A percentile compares a stretch with the other conserved stretches of the same genome.
Conservation (phyloP, 1,140 invertebrate species). For the Rhizoglyphus robini region DNA sequence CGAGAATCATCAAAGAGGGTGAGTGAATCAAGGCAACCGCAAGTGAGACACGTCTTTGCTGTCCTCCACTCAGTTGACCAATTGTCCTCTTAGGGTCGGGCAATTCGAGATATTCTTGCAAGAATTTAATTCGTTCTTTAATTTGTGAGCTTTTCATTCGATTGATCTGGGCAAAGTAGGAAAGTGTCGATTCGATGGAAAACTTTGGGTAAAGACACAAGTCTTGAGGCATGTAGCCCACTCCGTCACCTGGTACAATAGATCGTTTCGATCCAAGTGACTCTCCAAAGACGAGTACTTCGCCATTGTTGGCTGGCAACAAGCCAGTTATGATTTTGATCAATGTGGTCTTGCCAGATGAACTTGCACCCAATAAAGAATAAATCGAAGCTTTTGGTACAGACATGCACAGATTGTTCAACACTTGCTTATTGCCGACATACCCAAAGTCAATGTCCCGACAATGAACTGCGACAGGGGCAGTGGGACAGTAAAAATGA, state of each 20-base stretch:
- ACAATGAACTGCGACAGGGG: too few species aligned
- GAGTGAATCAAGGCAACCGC: slow-evolving; percentile 81
- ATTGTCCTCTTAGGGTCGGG: slow-evolving; percentile 67
- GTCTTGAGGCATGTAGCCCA: slow-evolving; percentile 38
- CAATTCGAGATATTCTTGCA: slow-evolving; percentile 73
- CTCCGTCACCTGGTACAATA: slow-evolving; percentile 31
- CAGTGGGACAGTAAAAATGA: too few species aligned
- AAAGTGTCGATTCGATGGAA: slow-evolving; percentile 32
- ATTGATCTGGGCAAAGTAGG: slow-evolving; percentile 32
- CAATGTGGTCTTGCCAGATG: slow-evolving; percentile 20
- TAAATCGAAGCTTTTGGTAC: slow-evolving; percentile 23
- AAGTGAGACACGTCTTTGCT: slow-evolving; percentile 77
- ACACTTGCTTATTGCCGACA: slow-evolving; percentile 20
- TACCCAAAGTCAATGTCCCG: neutral
- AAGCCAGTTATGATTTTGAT: slow-evolving; percentile 13
- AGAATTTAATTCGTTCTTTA: slow-evolving; percentile 22
- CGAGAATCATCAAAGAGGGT: too few species aligned
- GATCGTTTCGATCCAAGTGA: neutral
- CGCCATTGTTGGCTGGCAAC: slow-evolving; percentile 8
- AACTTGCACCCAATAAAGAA: slow-evolving; percentile 17
- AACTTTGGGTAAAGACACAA: slow-evolving; percentile 33
- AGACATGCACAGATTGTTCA: slow-evolving; percentile 18
- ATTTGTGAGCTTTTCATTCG: slow-evolving; percentile 29
- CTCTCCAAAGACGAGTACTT: neutral
- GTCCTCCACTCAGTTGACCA: slow-evolving; percentile 79